Conservation (phyloP, 2,797 vertebrate species). For the Platyrinchus mystaceus region DNA sequence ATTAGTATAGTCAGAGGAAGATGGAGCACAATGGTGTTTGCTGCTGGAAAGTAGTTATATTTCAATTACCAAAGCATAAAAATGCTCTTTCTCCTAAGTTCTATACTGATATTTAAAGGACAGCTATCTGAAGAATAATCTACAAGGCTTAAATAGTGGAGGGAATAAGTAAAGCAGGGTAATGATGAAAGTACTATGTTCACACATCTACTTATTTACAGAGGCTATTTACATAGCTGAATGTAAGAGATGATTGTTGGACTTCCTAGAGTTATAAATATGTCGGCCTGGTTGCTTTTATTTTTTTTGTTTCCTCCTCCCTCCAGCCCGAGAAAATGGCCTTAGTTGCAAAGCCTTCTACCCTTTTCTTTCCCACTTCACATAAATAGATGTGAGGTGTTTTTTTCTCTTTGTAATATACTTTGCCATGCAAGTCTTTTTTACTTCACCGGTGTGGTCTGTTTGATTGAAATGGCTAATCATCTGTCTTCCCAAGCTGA, state of each 20-base stretch:
- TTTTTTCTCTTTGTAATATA: not conserved
- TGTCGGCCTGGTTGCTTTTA: not conserved
- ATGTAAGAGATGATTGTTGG: not conserved
- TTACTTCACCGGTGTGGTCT: not conserved
- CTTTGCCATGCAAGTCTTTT: not conserved
- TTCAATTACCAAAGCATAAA: not conserved
- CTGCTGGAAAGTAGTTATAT: not conserved
- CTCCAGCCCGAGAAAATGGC: not conserved
- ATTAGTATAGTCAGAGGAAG: not conserved
- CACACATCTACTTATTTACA: not conserved
- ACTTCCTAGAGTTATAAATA: not conserved
- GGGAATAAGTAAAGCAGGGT: not conserved
- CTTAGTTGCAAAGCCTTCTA: not conserved
- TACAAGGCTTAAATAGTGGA: not conserved
- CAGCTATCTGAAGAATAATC: not conserved
- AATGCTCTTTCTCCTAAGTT: not conserved
- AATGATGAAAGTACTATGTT: not conserved
- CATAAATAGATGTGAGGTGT: not conserved
- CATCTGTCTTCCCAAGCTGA: not conserved
- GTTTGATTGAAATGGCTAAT: not conserved
- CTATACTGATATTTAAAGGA: not conserved
- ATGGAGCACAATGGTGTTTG: not conserved
- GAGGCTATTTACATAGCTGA: not conserved
- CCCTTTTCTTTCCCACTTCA: not conserved
- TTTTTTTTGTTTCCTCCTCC: not conserved